Conservation (phyloP, 2,113 vertebrate genomes). For the Malaclemys terrapin region DNA sequence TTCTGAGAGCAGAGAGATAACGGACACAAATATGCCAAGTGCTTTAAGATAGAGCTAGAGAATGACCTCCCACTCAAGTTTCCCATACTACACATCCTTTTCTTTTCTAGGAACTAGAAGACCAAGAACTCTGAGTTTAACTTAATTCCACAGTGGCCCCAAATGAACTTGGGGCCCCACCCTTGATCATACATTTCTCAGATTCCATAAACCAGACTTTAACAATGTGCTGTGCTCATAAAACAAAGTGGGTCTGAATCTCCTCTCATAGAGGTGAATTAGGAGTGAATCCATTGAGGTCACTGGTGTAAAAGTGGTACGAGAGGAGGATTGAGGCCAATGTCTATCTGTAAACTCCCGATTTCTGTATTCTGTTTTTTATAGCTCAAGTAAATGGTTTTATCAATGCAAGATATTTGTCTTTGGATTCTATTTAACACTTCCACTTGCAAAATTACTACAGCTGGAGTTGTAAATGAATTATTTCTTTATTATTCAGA, state of each 20-base stretch:
- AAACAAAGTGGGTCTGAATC: not conserved
- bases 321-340: not conserved
- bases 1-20: not conserved
- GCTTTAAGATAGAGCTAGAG: accelerated
- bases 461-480: constrained; percentile 61
- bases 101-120: not conserved
- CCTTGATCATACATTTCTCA: accelerated
- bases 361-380: not conserved
- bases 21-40: not conserved
- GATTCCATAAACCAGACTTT: not conserved
- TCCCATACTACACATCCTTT: not conserved
- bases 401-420: constrained; percentile 61
- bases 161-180: accelerated
- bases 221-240: not conserved
- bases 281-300: not conserved
- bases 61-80: not conserved
- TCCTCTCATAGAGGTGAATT: accelerated
- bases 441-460: constrained; percentile 67
- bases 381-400: constrained; percentile 12
- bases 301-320: not conserved
- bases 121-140: not conserved
- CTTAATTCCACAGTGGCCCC: not conserved
- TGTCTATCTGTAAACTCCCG: not conserved
- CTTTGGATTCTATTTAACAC: constrained; percentile 64
- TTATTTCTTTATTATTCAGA: constrained; percentile 70